Conservation (phyloP, 1,140 invertebrate genomes). For the Zaprionus capensis region DNA sequence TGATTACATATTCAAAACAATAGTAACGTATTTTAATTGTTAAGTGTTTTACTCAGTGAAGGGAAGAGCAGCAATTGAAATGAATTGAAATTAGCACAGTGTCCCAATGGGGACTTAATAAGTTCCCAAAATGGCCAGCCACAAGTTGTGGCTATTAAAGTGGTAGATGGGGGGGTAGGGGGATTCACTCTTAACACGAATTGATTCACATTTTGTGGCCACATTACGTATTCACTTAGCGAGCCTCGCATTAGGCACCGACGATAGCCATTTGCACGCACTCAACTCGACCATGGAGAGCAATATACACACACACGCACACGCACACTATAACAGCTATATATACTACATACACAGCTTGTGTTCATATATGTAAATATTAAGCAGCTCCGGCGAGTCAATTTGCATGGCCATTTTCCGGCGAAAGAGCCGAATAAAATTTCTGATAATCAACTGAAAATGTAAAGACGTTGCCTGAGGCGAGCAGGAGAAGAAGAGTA, state of each 20-base stretch:
- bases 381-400: slow-evolving; percentile 13
- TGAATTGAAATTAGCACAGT: background rate
- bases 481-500: background rate
- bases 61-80: background rate
- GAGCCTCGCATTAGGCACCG: slow-evolving; percentile 14
- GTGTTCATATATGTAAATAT: slow-evolving; percentile 27
- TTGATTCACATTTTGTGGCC: slow-evolving; percentile 5
- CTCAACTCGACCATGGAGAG: slow-evolving; percentile 25
- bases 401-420: slow-evolving; percentile 31
- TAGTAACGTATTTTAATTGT: background rate
- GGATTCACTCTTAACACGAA: background rate
- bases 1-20: background rate
- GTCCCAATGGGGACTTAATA: background rate
- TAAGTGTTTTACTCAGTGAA: no score
- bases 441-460: slow-evolving; percentile 37
- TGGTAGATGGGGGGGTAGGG: background rate
- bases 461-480: slow-evolving; percentile 4
- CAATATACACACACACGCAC: background rate
- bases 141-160: background rate
- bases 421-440: slow-evolving; percentile 28
- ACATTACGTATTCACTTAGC: slow-evolving; percentile 41
- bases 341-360: background rate
- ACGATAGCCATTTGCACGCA: slow-evolving; percentile 45
- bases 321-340: background rate
- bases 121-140: background rate